Evolutionary conservation across 2,113 vertebrate species (phyloP).

Genomic region (Sebastes fasciatus): DNA sequence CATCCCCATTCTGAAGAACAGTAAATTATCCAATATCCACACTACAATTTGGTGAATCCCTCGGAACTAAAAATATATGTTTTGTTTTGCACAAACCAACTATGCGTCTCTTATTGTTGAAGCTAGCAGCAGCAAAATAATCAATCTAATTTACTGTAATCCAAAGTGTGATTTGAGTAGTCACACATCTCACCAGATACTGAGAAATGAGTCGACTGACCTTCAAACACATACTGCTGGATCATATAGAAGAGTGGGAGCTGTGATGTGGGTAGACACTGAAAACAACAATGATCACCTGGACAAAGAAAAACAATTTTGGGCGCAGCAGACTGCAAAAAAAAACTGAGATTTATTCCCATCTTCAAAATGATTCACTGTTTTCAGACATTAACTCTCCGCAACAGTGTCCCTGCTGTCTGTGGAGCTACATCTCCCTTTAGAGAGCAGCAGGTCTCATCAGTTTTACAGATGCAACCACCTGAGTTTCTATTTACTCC

Average conservation of each 20-base stretch:
- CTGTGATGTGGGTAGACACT: constrained; percentile 15
- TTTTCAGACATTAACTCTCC: constrained; percentile 4
- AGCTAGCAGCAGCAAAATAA: neutral
- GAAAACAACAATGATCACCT: constrained; percentile 17
- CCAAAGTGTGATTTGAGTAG: neutral
- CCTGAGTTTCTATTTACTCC: constrained; percentile 31
- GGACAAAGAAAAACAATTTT: constrained; percentile 5
- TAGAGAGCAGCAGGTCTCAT: neutral
- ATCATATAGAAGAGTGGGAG: constrained; percentile 31
- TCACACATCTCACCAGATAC: neutral
- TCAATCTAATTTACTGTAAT: neutral
- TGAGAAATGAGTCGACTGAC: neutral
- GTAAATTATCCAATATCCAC: neutral
- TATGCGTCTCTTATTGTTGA: neutral
- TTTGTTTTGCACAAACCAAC: neutral
- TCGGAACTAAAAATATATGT: neutral
- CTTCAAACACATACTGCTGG: neutral
- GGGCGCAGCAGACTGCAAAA: neutral
- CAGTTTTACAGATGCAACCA: constrained; percentile 32
- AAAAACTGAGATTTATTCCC: neutral
- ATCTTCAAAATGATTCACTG: constrained; percentile 20
- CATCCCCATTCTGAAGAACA: neutral
- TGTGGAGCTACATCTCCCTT: neutral
- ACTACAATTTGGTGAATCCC: neutral
- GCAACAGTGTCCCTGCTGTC: neutral